These are phyloP conservation scores for Lasioglossum albipes DNA, from an alignment of 1,140 invertebrate genomes.

Conservation along the genomic window DNA sequence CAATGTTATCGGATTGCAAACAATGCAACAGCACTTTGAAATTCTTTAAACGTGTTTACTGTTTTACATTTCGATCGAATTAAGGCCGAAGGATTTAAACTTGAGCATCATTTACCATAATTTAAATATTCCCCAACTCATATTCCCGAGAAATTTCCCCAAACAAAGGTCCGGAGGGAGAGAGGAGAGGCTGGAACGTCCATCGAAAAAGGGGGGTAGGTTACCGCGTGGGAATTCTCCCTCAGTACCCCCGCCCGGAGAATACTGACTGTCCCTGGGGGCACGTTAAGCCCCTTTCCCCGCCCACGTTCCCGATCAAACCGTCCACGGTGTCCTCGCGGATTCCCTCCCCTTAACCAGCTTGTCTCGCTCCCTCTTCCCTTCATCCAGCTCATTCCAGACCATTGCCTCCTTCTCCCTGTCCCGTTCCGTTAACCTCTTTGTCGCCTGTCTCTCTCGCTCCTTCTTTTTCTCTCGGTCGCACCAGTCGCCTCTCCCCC, in stretches of 20 bases:
- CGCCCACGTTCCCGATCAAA: conserved; percentile 54
- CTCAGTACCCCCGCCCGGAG: conserved; percentile 36
- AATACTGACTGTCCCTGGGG: conserved; percentile 50
- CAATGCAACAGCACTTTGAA: too few species aligned
- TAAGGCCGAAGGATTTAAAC: too few species aligned
- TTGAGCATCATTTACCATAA: too few species aligned
- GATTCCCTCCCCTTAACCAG: conserved; percentile 39
- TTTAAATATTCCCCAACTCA: too few species aligned
- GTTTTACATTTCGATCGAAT: too few species aligned
- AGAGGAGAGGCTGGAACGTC: too few species aligned
- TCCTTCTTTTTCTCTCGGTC: conserved; percentile 12
- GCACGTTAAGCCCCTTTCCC: conserved; percentile 52
- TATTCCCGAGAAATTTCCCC: too few species aligned
- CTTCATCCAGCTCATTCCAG: conserved; percentile 30
- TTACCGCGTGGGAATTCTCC: conserved; percentile 59
- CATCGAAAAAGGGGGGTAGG: conserved; percentile 19
- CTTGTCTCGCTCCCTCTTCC: conserved; percentile 28
- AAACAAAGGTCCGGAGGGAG: too few species aligned
- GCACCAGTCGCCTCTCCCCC: conserved; percentile 12
- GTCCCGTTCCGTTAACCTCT: conserved; percentile 49
- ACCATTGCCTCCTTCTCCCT: conserved; percentile 41
- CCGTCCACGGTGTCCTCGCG: conserved; percentile 49
- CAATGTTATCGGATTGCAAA: too few species aligned
- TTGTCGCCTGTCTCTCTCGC: conserved; percentile 31
- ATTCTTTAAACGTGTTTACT: too few species aligned